A percentile compares a stretch with the other conserved stretches of the same genome.
These are phyloP conservation scores for Crax fasciolata DNA, from an alignment of 2,797 vertebrate species.

Conservation along the genomic window DNA sequence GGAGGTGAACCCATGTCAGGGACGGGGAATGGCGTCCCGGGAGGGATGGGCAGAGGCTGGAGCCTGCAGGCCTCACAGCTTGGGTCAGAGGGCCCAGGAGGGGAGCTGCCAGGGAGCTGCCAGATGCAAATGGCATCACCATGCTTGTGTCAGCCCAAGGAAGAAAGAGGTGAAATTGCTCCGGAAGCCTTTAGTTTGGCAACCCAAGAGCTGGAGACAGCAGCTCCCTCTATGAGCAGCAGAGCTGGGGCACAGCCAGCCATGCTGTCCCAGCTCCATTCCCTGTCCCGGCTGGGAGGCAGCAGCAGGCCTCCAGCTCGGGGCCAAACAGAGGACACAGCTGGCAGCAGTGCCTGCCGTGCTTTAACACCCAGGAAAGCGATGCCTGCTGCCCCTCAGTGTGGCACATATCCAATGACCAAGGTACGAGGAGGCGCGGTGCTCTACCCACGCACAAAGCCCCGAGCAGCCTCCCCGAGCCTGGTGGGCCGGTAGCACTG, in stretches of 20 bases:
- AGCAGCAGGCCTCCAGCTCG: not conserved
- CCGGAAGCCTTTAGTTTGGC: not conserved
- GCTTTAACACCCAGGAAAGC: slow-evolving; percentile 26
- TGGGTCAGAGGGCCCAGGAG: not conserved
- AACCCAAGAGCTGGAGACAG: not conserved
- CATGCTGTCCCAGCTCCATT: not conserved
- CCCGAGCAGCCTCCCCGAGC: slow-evolving; percentile 2
- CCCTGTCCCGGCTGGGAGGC: not conserved
- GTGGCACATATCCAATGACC: not conserved
- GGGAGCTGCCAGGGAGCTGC: not conserved
- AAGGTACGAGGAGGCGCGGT: not conserved
- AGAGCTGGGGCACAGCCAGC: not conserved
- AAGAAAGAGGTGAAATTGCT: accelerated
- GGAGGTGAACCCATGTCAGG: slow-evolving; percentile 17
- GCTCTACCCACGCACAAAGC: slow-evolving; percentile 37
- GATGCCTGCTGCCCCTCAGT: not conserved
- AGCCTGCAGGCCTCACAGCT: not conserved
- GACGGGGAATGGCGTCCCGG: slow-evolving; percentile 28
- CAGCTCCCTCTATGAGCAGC: not conserved
- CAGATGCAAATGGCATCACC: not conserved
- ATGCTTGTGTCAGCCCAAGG: not conserved
- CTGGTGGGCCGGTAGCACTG: slow-evolving; percentile 55
- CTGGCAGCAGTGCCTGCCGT: not conserved
- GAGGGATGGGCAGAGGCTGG: not conserved
- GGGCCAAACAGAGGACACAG: not conserved